Evolutionary conservation across 1,140 invertebrate genomes (phyloP), one percentile per base, ranked within the genome.

Genomic region (Bombus pascuorum): DNA sequence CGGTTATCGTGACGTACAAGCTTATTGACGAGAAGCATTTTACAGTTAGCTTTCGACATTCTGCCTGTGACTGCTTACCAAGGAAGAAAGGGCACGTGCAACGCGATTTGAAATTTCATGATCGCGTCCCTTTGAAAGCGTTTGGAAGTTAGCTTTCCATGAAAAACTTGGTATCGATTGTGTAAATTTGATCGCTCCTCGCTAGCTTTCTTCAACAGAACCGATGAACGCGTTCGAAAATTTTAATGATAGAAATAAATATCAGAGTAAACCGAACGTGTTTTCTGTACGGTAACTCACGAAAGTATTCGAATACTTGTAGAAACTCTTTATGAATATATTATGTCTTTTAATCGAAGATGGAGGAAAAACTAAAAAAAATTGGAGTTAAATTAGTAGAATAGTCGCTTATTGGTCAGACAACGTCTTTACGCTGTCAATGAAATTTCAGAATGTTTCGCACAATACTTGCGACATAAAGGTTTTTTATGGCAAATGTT

Each of bases 61-160:
- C 81, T 68, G 44, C 32, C 22, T 44, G 59, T 39, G 81, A 76
- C 53, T 83, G 72, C 59, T 76, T n/a, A 39, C 13, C 4, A 39
- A n/a, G 66, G 66, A 84, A 71, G 76, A 79, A 84, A 72, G 32
- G 47, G 71, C n/a, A 15, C 42, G 6, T 42, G 47, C 82, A 32
- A 59, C 47, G 12, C 82, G 39, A 79, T 79, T 47, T 79, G 62
- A 84, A 84, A 79, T 79, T 84, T 84, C 76, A 84, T 37, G 75
- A 79, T 71, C 53, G 44, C 37, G 28, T 10, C 8, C n/a, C 10
- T 32, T 39, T 66, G 39, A 62, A 47, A 44, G 32, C 13, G n/a
- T 28, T 9, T 9, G 39, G 12, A 84, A 71, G 75, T 79, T 70
- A 65, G 44, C 37, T 77, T 84, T 79, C 28, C 65, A 57, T 39